These are phyloP conservation scores for Protonemura montana DNA, from an alignment of 2,888 invertebrate genomes.

Conservation along the genomic window DNA sequence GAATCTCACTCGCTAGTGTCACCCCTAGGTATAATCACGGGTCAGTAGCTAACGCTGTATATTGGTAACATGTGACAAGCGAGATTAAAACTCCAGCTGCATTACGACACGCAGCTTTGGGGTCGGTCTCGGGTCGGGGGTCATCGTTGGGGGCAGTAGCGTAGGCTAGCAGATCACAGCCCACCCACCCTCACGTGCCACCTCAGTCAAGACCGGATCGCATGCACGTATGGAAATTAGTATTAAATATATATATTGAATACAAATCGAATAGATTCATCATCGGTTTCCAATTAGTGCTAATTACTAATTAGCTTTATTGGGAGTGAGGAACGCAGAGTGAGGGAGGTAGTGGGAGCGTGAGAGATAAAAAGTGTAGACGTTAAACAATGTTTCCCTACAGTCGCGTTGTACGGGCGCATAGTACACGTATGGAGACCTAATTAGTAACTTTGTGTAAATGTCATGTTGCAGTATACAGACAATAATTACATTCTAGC, in stretches of 20 bases:
- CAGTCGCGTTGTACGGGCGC: neutral
- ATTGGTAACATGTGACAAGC: neutral
- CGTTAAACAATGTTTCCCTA: neutral
- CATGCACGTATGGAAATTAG: neutral
- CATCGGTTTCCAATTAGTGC: neutral
- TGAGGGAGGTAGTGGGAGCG: neutral
- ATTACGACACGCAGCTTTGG: neutral
- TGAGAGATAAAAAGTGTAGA: neutral
- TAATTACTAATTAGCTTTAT: slow-evolving; percentile 12
- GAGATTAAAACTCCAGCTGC: neutral
- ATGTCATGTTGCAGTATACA: neutral
- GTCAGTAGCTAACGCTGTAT: slow-evolving; percentile 4
- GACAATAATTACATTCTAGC: neutral
- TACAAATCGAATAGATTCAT: neutral
- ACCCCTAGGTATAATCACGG: neutral
- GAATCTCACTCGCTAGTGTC: slow-evolving; percentile 9
- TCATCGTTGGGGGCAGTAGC: too few species aligned
- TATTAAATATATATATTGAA: neutral
- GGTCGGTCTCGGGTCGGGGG: too few species aligned
- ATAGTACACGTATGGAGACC: neutral
- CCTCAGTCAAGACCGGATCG: neutral
- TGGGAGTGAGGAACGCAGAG: neutral
- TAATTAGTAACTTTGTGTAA: neutral
- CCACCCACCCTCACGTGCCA: neutral
- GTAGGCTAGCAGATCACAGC: too few species aligned